Percentiles rank a stretch among this genome's conserved stretches.
Conservation (phyloP, 1,140 invertebrate species). For the Drosophila ananassae region DNA sequence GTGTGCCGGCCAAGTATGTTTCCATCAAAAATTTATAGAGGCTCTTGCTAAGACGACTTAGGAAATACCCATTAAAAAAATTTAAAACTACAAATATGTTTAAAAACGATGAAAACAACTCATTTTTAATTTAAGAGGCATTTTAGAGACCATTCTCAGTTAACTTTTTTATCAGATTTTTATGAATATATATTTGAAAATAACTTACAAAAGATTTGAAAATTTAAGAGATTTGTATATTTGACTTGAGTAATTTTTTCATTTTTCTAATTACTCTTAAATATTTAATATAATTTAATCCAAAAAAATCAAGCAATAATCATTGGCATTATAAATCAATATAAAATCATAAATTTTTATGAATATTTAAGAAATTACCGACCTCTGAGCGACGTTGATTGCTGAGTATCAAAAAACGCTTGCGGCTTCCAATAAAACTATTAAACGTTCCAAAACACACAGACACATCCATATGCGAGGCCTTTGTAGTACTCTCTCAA, state of each 20-base stretch:
- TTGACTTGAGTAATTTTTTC: no score
- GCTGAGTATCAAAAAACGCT: conserved; percentile 34
- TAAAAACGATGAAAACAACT: no score
- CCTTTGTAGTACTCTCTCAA: conserved; percentile 54
- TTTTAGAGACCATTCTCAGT: background rate
- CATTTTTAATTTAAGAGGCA: no score
- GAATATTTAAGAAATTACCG: background rate
- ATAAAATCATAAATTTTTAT: conserved; percentile 2
- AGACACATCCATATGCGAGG: conserved; percentile 16
- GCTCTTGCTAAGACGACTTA: background rate
- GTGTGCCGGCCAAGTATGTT: conserved; percentile 46
- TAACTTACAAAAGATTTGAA: no score
- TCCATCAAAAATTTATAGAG: conserved; percentile 34
- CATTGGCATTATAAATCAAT: background rate
- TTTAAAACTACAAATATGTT: background rate
- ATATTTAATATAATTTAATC: no score
- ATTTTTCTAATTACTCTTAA: no score
- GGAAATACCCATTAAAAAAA: conserved; percentile 6
- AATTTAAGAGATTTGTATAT: no score
- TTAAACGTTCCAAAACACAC: conserved; percentile 40
- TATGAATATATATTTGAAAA: no score
- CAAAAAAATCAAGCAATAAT: no score
- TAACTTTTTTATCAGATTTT: no score
- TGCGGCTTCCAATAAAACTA: conserved; percentile 67
- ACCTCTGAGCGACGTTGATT: background rate